Conservation (phyloP, 2,888 invertebrate genomes). For the Lamellibrachia columna region DNA sequence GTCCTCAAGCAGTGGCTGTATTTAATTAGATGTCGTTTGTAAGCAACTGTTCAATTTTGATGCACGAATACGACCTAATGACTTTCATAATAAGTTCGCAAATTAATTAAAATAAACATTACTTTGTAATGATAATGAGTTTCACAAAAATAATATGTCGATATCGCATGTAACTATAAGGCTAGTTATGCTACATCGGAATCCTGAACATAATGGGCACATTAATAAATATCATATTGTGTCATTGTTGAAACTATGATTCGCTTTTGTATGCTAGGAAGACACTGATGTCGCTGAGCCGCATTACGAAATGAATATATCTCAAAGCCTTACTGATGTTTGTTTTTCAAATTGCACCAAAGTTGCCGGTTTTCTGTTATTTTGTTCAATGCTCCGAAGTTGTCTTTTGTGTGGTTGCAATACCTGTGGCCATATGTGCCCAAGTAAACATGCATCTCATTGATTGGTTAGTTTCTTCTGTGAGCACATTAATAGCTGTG, state of each 20-base stretch:
- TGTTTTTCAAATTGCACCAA: not conserved
- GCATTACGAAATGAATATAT: not conserved
- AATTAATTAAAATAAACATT: not conserved
- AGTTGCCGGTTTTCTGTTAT: not conserved
- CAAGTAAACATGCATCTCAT: not conserved
- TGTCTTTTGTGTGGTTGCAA: not conserved
- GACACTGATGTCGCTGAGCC: not conserved
- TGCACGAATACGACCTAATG: not conserved
- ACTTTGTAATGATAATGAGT: not conserved
- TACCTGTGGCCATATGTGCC: not conserved
- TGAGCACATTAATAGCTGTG: not conserved
- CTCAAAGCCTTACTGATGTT: not conserved
- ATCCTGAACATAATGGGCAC: not conserved
- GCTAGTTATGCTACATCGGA: not conserved
- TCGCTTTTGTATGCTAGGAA: not conserved
- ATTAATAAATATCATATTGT: not conserved
- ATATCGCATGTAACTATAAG: not conserved
- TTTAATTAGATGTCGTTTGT: constrained; percentile 2
- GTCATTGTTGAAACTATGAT: not conserved
- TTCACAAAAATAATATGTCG: not conserved
- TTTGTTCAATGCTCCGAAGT: not conserved
- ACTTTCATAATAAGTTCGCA: not conserved
- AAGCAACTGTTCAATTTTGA: not conserved
- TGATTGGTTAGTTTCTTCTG: not conserved
- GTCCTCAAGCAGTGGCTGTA: not conserved